Conservation (phyloP, 2,113 vertebrate species). For the Mastomys natalensis region DNA sequence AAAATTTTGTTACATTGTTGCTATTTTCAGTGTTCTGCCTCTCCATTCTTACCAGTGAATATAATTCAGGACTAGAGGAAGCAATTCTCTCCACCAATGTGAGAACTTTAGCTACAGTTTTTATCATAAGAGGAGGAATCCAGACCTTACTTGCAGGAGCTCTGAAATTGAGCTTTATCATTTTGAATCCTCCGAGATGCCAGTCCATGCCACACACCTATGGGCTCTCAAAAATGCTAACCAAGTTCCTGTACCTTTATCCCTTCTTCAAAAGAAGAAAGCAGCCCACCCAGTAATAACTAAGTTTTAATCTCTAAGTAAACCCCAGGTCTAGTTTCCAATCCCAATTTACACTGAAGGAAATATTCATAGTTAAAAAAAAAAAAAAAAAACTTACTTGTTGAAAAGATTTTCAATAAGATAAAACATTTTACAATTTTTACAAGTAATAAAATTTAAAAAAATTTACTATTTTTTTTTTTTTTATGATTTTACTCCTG, state of each 20-base stretch:
- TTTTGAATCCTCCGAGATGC: background rate
- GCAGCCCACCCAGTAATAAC: background rate
- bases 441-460: constrained; percentile 16
- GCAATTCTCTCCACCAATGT: background rate
- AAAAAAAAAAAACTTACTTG: background rate
- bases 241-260: constrained; percentile 49
- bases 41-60: background rate
- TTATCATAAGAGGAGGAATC: constrained; percentile 42
- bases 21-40: constrained; percentile 48
- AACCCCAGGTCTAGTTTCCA: constrained; percentile 40
- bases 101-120: constrained; percentile 54
- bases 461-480: constrained; percentile 31
- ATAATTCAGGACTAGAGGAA: background rate
- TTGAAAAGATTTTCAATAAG: background rate
- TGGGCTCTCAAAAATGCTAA: constrained; percentile 8
- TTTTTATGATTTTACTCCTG: background rate
- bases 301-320: constrained; percentile 35
- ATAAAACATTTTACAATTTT: constrained; percentile 60
- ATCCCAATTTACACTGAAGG: constrained; percentile 1
- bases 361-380: constrained; percentile 41
- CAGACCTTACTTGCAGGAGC: constrained; percentile 33
- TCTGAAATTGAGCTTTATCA: constrained; percentile 43
- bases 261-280: constrained; percentile 16
- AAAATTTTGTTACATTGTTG: constrained; percentile 52
- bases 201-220: background rate